Base-by-base conservation (phyloP, 2,888 invertebrate genomes). In the Adineta ricciae region DNA sequence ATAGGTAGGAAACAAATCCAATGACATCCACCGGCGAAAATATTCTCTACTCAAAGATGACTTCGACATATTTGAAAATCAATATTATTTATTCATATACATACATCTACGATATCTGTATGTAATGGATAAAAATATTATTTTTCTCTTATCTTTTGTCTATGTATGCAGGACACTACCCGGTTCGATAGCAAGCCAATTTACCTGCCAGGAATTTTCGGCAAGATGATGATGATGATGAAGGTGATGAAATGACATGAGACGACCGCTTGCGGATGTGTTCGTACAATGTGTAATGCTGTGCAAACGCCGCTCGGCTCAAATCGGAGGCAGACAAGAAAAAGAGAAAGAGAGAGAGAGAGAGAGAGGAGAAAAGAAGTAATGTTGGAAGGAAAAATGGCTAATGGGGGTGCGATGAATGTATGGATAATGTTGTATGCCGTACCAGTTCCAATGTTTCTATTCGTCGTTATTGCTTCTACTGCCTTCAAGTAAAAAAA, bases 151-250 rank as follows among this genome's bases (percentile, higher is more conserved):
- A 41, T 78, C 2, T 78, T 78, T 78, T 78, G 41, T 41, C 41
- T 78, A 78, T 32, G 64, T 64, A n/a, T 64, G 64, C 16, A 64
- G 64, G 27, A 64, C 32, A 36, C 64, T 64, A 64, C 5, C 32
- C 32, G 19, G 27, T 64, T 64, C 32, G 64, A 64, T 64, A 27
- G 64, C 64, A 64, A 64, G 32, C 27, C 64, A 32, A 64, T 64
- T 78, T 78, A 78, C 78, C 78, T 78, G 78, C 78, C 78, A 78
- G 78, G 78, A 78, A 78, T 78, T 78, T 41, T 78, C 78, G 24
- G 78, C 78, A 41, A 78, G 41, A 78, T 41, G 78, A 78, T 41
- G 78, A 78, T 41, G 78, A 78, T 64, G 64, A 64, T 64, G 64
- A 64, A 64, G 64, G 64, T 64, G 64, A 32, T 41, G 78, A 78